Evolutionary conservation across 2,113 vertebrate species (phyloP), one percentile per base, ranked within the genome.

Genomic region (Tauraco erythrolophus): DNA sequence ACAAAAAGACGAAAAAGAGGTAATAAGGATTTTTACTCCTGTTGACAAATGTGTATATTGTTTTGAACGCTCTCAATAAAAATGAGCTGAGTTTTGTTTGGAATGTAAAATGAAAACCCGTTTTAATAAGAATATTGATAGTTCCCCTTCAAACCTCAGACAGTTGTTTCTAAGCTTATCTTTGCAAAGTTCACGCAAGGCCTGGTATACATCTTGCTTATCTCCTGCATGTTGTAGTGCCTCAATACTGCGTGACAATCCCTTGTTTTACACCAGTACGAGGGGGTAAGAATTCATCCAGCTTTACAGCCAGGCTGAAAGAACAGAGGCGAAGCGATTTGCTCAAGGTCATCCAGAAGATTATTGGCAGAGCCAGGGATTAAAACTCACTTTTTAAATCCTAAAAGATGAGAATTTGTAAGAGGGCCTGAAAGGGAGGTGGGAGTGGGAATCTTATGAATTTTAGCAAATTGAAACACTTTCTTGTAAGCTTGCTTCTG

Each of bases 241-340:
- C 75, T 48, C 79, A 62, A 79, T n/a, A 14, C 68, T 43, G 60
- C 72, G 24, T 89, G 94, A 69, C 79, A 95, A 68, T 92, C 27
- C 66, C 41, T 89, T 54, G 14, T 70, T 94, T 95, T 80, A 77
- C 86, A 81, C 88, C 91, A 72, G 9, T 87, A 18, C 14, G 41
- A 92, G 84, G 28, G 80, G 84, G 69, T 58, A 50, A 94, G 93
- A 53, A 96, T 96, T 86, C 94, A 94, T 77, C 91, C 96, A 95
- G 76, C 60, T 91, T 94, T 94, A 4, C 13, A 89, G 79, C 16
- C 7, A 1, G 66, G 27, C 95, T 95, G 83, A 88, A 94, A 86
- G 92, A 95, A 81, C 85, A 84, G 85, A 84, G 76, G 83, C 45
- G 1, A 75, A 89, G 72, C 6, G n/a, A 61, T 95, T 96, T 90